These are phyloP conservation scores for Tetranychus piercei DNA, from an alignment of 2,888 invertebrate species.

Conservation along the genomic window DNA sequence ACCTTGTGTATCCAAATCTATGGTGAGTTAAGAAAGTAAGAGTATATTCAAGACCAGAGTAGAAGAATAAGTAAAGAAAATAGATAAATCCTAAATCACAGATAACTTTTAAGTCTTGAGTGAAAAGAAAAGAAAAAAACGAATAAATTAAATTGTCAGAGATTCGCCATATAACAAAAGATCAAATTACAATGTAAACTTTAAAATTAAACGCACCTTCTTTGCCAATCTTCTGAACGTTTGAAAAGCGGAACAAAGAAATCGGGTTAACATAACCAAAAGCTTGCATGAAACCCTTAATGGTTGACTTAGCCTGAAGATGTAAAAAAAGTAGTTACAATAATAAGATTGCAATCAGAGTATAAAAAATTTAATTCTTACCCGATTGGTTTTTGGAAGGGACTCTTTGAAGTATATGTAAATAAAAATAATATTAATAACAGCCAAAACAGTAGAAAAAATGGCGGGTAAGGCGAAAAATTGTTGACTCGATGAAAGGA, in stretches of 20 bases:
- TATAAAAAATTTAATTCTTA: slow-evolving; percentile 10
- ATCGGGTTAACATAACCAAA: slow-evolving; percentile 44
- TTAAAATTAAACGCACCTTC: slow-evolving; percentile 30
- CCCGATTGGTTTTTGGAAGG: slow-evolving; percentile 41
- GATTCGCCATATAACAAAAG: neutral
- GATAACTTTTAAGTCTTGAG: slow-evolving; percentile 13
- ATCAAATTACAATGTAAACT: neutral
- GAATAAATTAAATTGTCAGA: neutral
- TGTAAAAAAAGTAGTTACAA: too few species aligned
- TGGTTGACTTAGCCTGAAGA: slow-evolving; percentile 42
- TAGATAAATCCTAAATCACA: slow-evolving; percentile 33
- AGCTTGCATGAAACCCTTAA: slow-evolving; percentile 46
- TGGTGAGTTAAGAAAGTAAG: slow-evolving; percentile 88
- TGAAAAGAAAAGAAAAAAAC: neutral
- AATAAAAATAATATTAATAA: slow-evolving; percentile 58
- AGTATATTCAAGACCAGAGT: slow-evolving; percentile 91
- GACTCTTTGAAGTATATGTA: slow-evolving; percentile 59
- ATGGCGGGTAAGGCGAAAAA: slow-evolving; percentile 22
- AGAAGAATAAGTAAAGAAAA: slow-evolving; percentile 75
- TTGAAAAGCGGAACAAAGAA: slow-evolving; percentile 44
- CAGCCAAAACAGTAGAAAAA: slow-evolving; percentile 40
- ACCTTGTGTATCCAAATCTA: slow-evolving; percentile 58
- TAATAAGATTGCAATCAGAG: too few species aligned
- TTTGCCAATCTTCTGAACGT: slow-evolving; percentile 45
- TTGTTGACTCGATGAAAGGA: neutral